Evolutionary conservation across 2,888 invertebrate species (phyloP).

Genomic region (Marasmarcha lunaedactyla): DNA sequence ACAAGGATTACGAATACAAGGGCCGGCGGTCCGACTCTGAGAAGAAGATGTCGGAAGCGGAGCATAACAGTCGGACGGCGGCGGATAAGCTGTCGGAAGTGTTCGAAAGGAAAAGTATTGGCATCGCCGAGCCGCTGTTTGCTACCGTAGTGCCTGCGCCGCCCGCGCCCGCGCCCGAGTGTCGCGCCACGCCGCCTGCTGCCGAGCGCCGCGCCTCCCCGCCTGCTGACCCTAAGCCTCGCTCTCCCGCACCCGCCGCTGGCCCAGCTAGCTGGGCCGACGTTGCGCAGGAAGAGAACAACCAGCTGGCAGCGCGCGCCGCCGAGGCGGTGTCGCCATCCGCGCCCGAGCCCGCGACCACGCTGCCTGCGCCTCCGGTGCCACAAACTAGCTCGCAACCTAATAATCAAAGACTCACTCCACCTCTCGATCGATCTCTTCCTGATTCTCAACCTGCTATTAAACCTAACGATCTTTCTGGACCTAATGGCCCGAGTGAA

Average conservation of each 20-base stretch:
- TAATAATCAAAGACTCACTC: constrained; percentile 19
- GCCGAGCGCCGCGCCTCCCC: constrained; percentile 59
- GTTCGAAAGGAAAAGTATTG: constrained; percentile 60
- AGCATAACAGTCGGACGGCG: constrained; percentile 49
- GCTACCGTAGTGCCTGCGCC: constrained; percentile 36
- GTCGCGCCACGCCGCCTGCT: constrained; percentile 51
- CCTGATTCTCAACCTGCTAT: constrained; percentile 27
- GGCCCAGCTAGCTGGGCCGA: constrained; percentile 62
- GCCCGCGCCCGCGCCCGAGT: constrained; percentile 49
- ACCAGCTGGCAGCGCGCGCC: constrained; percentile 14
- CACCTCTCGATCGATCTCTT: constrained; percentile 24
- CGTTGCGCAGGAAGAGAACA: constrained; percentile 46
- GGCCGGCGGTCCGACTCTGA: constrained; percentile 61
- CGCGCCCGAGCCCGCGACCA: neutral
- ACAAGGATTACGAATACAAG: constrained; percentile 64
- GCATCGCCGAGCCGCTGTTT: constrained; percentile 41
- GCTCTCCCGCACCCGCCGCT: constrained; percentile 52
- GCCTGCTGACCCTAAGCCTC: constrained; percentile 50
- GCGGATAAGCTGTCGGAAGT: constrained; percentile 62
- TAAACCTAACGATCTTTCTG: constrained; percentile 22
- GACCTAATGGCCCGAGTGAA: constrained; percentile 29
- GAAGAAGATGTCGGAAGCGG: constrained; percentile 45
- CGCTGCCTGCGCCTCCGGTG: constrained; percentile 11
- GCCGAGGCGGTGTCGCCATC: neutral
- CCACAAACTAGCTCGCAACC: constrained; percentile 29